Base-by-base conservation (phyloP, 2,797 vertebrate genomes). In the Tangara arthus region DNA sequence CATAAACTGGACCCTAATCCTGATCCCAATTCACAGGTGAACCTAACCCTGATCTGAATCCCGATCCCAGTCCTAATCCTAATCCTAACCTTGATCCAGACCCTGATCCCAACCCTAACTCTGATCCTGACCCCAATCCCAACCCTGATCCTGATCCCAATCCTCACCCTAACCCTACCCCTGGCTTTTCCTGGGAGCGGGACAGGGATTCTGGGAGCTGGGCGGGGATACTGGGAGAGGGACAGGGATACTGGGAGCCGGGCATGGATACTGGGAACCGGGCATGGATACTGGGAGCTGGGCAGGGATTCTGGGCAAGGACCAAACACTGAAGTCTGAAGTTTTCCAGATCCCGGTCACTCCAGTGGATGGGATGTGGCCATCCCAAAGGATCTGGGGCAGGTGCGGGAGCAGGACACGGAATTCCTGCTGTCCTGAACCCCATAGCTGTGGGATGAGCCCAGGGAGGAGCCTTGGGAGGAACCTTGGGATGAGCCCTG, bases 371-470 rank as follows among this genome's bases (percentile, higher is more conserved):
- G 85, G 39, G 46, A 39, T 3, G 1, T 1, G 11, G 21, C 16
- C 47, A 30, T 9, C 47, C 70, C 77, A 35, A 55, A 42, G 27
- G 41, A 66, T 75, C 47, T 0, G 18, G 61, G 41, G 17, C 24
- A 4, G 66, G 23, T 10, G 20, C 11, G 59, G 66, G 50, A n/a
- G 28, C 52, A 39, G 77, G 69, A 53, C 44, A 34, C 0, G 1
- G 34, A 63, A 63, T 63, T 77, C 59, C 57, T 18, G 35, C 46
- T 61, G 46, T 11, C 30, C 73, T 28, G 59, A 34, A 19, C 32
- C 30, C 0, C 1, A 9, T 0, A 28, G 30, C 7, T 52, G 47
- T 0, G 7, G 61, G 8, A 78, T 2, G 24, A 44, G 2, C 39
- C 27, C 13, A 0, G 47, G 24, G 47, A 49, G 26, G 47, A 49